These are phyloP conservation scores for Meteorus cinctellus DNA, from an alignment of 2,888 invertebrate species.

Conservation along the genomic window DNA sequence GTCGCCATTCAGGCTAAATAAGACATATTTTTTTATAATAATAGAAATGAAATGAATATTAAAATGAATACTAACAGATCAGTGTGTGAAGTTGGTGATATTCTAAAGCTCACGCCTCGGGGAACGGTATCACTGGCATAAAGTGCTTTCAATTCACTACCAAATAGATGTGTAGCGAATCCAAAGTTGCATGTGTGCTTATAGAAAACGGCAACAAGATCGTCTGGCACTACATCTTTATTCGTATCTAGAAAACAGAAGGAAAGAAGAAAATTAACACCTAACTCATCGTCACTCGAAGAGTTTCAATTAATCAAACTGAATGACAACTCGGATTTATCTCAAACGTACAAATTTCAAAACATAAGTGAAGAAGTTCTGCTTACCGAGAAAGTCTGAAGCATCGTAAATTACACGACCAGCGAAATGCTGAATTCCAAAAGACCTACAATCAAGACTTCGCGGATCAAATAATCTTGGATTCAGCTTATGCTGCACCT, in stretches of 20 bases:
- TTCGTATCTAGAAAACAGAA: conserved; percentile 81
- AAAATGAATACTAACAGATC: conserved; percentile 75
- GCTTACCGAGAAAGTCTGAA: conserved; percentile 83
- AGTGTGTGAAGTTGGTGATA: conserved; percentile 91
- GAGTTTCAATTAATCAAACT: background rate
- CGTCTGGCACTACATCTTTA: conserved; percentile 93
- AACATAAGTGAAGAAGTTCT: conserved; percentile 6
- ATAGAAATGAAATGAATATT: background rate
- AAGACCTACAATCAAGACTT: conserved; percentile 85
- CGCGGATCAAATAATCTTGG: conserved; percentile 87
- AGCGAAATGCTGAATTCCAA: conserved; percentile 94
- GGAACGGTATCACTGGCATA: conserved; percentile 85
- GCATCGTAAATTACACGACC: conserved; percentile 92
- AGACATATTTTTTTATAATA: conserved; percentile 29
- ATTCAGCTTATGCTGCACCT: conserved; percentile 88
- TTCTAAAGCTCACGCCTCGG: conserved; percentile 87
- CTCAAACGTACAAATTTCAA: background rate
- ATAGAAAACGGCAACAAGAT: conserved; percentile 93
- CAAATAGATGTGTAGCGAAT: conserved; percentile 97
- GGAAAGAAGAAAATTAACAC: background rate
- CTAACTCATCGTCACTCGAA: background rate
- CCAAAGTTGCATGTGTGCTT: conserved; percentile 95
- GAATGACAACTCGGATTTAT: background rate
- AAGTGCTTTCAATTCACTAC: conserved; percentile 90
- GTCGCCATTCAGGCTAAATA: conserved; percentile 81